phyloP scores from a whole-genome alignment of 2,888 invertebrate genomes.

The Stenurella melanura region DNA sequence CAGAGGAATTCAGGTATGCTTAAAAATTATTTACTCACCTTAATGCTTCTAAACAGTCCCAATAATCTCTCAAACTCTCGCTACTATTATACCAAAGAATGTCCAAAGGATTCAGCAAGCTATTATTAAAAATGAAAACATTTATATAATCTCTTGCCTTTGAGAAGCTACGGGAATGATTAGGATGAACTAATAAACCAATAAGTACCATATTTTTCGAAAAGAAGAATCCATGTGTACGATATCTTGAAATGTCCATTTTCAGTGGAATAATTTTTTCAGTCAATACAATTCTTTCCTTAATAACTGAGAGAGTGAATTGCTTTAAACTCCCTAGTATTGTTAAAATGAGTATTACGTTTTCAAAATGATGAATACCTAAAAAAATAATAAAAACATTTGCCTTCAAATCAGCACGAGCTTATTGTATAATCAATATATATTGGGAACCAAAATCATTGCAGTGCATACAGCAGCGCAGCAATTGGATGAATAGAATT shows the following conservation, averaged over 20 bases:
- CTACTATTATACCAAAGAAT: constrained; percentile 63
- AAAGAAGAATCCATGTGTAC: constrained; percentile 65
- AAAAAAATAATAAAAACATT: constrained; percentile 50
- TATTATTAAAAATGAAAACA: constrained; percentile 64
- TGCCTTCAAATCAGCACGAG: too few species aligned
- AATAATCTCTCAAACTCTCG: constrained; percentile 63
- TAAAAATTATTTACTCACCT: constrained; percentile 57
- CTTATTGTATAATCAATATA: too few species aligned
- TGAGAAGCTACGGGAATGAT: constrained; percentile 59
- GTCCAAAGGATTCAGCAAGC: constrained; percentile 62
- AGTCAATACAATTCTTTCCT: constrained; percentile 62
- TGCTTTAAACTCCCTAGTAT: constrained; percentile 65
- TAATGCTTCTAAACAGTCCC: constrained; percentile 70
- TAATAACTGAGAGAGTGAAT: constrained; percentile 59
- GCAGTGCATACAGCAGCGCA: too few species aligned
- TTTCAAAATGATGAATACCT: constrained; percentile 65
- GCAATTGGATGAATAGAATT: too few species aligned
- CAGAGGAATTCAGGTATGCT: too few species aligned
- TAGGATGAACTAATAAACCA: constrained; percentile 63
- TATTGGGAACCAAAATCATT: too few species aligned
- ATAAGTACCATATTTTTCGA: constrained; percentile 65
- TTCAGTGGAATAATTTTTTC: constrained; percentile 63
- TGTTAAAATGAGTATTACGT: constrained; percentile 63
- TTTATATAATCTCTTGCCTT: constrained; percentile 59
- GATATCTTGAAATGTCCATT: constrained; percentile 63